These are phyloP conservation scores for Drosophila repletoides DNA, from an alignment of 1,140 invertebrate species.

Conservation along the genomic window DNA sequence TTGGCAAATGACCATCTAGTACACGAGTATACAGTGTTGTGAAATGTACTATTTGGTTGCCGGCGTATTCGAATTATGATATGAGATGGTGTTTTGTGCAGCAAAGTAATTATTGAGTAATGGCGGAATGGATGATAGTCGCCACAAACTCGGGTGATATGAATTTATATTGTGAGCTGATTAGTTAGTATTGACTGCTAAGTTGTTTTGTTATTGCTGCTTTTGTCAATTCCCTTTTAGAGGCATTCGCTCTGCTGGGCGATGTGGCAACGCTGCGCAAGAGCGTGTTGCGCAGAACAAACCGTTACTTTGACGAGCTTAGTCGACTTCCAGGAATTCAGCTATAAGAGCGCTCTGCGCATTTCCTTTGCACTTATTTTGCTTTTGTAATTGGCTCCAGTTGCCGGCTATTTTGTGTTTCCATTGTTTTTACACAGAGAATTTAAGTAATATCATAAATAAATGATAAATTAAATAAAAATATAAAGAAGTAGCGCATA, in stretches of 20 bases:
- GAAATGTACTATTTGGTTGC: slow-evolving; percentile 1
- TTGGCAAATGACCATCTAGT: slow-evolving; percentile 24
- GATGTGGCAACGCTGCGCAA: slow-evolving; percentile 24
- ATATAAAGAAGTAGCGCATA: slow-evolving; percentile 53
- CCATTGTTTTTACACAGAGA: slow-evolving; percentile 15
- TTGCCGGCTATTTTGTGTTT: slow-evolving; percentile 29
- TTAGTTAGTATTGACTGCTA: slow-evolving; percentile 22
- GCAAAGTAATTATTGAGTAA: slow-evolving; percentile 4
- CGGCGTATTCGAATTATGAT: slow-evolving; percentile 18
- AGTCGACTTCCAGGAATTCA: slow-evolving; percentile 24
- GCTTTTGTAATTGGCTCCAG: slow-evolving; percentile 28
- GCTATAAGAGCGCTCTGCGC: background rate
- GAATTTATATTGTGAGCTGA: slow-evolving; percentile 27
- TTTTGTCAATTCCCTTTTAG: background rate
- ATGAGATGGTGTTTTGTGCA: slow-evolving; percentile 3
- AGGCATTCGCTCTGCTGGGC: background rate
- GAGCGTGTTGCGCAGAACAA: slow-evolving; percentile 14
- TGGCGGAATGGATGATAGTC: slow-evolving; percentile 34
- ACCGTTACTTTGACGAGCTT: slow-evolving; percentile 31
- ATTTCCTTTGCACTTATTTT: slow-evolving; percentile 12
- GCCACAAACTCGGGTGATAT: slow-evolving; percentile 20
- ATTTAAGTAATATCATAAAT: slow-evolving; percentile 36
- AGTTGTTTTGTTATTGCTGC: slow-evolving; percentile 9
- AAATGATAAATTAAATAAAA: background rate
- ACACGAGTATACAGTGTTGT: slow-evolving; percentile 25